A percentile compares a stretch with the other conserved stretches of the same genome.
Evolutionary conservation across 2,888 invertebrate species (phyloP).

Genomic region (Sphinx pinastri): DNA sequence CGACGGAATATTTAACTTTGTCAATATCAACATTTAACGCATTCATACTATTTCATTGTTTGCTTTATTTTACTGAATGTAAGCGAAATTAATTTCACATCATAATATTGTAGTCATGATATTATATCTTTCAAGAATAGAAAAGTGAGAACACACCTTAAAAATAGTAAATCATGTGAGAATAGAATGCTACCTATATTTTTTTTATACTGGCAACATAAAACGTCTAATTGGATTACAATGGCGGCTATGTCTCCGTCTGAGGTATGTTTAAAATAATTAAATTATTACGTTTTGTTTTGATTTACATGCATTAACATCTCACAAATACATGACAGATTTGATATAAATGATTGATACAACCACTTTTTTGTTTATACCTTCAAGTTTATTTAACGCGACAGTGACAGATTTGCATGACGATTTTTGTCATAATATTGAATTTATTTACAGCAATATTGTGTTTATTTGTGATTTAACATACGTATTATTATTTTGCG

Average conservation of each 20-base stretch:
- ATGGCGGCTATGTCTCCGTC: slow-evolving; percentile 91
- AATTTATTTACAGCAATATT: slow-evolving; percentile 19
- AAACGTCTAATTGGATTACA: slow-evolving; percentile 82
- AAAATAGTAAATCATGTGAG: too few relatives aligned
- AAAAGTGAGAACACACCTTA: neutral
- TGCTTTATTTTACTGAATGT: too few relatives aligned
- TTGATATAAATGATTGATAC: neutral
- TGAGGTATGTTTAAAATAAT: slow-evolving; percentile 85
- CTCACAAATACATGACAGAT: neutral
- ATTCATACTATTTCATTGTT: too few relatives aligned
- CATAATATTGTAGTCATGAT: neutral
- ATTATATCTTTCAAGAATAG: neutral
- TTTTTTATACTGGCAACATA: slow-evolving; percentile 56
- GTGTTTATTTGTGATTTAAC: slow-evolving; percentile 20
- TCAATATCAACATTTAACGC: too few relatives aligned
- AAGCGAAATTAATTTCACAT: neutral
- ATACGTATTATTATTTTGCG: neutral
- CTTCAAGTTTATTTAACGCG: slow-evolving; percentile 15
- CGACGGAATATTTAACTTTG: too few relatives aligned
- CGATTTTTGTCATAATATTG: slow-evolving; percentile 24
- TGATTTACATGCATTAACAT: neutral
- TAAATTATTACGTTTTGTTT: slow-evolving; percentile 40
- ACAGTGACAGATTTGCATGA: slow-evolving; percentile 21
- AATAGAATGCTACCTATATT: neutral
- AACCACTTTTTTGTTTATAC: slow-evolving; percentile 30